Evolutionary conservation across 2,797 vertebrate species (phyloP).

Genomic region (Hephaestus fuliginosus): DNA sequence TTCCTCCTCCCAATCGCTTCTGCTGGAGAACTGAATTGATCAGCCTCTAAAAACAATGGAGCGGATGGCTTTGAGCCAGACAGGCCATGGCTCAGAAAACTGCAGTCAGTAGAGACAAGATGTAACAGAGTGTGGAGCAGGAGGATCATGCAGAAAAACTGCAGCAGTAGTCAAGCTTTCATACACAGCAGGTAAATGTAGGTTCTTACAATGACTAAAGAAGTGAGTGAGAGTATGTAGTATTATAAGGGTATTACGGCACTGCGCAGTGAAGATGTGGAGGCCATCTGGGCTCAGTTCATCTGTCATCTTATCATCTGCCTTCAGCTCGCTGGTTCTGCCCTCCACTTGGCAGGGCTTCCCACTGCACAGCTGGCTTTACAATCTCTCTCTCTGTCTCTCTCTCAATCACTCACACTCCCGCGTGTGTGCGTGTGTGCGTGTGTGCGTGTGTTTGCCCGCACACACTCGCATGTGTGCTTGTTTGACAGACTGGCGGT

Average conservation of each 20-base stretch:
- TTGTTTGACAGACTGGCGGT: conserved; percentile 21
- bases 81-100: conserved; percentile 28
- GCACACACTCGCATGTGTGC: conserved; percentile 10
- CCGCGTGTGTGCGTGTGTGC: conserved; percentile 14
- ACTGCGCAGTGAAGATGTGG: conserved; percentile 63
- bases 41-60: conserved; percentile 49
- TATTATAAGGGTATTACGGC: conserved; percentile 31
- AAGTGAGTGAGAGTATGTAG: conserved; percentile 42
- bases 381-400: conserved; percentile 50
- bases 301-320: conserved; percentile 75
- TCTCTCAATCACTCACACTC: conserved; percentile 42
- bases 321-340: conserved; percentile 63
- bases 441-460: conserved; percentile 9
- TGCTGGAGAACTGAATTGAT: conserved; percentile 58
- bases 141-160: conserved; percentile 17
- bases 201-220: conserved; percentile 28
- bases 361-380: conserved; percentile 73
- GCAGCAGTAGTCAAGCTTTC: neutral
- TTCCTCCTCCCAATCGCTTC: conserved; percentile 12
- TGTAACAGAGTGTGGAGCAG: conserved; percentile 19
- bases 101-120: conserved; percentile 12
- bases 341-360: conserved; percentile 71
- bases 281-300: conserved; percentile 75
- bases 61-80: conserved; percentile 41
- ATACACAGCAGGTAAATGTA: conserved; percentile 34